Evolutionary conservation across 2,797 vertebrate genomes (phyloP), one percentile per base, ranked within the genome.

Genomic region (Ptychobarbus kaznakovi): DNA sequence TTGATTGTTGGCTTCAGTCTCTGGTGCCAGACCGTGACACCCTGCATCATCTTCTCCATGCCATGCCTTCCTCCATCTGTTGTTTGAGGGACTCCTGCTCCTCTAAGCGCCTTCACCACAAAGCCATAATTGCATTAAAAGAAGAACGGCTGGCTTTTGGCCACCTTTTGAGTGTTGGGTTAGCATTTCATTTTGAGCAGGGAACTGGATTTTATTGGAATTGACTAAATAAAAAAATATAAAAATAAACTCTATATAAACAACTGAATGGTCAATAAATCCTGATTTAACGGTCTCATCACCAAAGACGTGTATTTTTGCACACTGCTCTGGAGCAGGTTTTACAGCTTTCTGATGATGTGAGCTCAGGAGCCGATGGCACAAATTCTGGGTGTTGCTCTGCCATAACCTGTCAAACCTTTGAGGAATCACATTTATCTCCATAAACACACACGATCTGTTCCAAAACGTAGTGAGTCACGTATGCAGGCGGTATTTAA

Each of bases 141-240:
- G 42, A 82, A 63, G 82, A 88, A 89, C 81, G 70, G 49, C 72
- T 73, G 81, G 72, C 51, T 86, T 86, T 77, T 80, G 86, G 87
- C 84, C 81, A 72, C 61, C 53, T 49, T 80, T 72, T 76, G 80
- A 72, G 77, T 80, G 81, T 83, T 77, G 53, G 78, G 66, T 84
- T 86, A 83, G 81, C 10, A 76, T 85, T 69, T 76, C 38, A 51
- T 65, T 81, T 87, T 86, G 61, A 82, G 84, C 90, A 89, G 87
- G 89, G 85, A 80, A 91, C 86, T 91, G 89, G 90, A 85, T 74
- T 84, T 83, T 87, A 92, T 93, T 93, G 93, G 91, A 86, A 86
- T 77, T 91, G 90, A 92, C 83, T 83, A 91, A 94, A 91, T 85
- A 85, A 92, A 90, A 92, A 90, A 65, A 91, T 92, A 91, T 89